These are phyloP conservation scores for Deroptyus accipitrinus DNA, from an alignment of 2,113 vertebrate species.

Conservation along the genomic window DNA sequence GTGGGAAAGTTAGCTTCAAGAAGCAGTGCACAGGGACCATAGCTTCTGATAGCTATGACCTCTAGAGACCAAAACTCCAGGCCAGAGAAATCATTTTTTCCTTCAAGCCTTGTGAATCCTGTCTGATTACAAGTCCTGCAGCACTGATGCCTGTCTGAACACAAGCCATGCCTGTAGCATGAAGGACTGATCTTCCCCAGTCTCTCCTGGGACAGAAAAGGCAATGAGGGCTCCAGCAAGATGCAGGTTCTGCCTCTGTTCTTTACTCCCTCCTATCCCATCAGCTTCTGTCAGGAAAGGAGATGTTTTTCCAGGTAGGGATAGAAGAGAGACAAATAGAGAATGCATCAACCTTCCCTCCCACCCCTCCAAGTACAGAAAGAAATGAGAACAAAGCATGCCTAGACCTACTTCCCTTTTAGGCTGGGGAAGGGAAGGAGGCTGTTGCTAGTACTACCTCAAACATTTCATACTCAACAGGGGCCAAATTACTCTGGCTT, in stretches of 20 bases:
- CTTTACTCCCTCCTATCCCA: background rate
- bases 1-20: background rate
- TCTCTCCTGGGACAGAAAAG: background rate
- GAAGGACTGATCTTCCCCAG: background rate
- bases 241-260: background rate
- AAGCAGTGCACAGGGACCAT: background rate
- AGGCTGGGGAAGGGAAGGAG: background rate
- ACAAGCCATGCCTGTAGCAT: background rate
- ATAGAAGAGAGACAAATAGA: background rate
- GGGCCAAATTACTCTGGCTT: background rate
- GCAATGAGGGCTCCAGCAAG: background rate
- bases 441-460: background rate
- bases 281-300: background rate
- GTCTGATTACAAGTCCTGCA: background rate
- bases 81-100: background rate
- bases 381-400: background rate
- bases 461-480: background rate
- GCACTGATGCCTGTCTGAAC: background rate
- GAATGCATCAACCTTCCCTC: background rate
- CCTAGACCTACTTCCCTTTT: background rate
- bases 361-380: background rate
- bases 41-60: background rate
- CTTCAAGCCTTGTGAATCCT: background rate
- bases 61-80: background rate
- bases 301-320: background rate